A percentile compares a stretch with the other conserved stretches of the same genome.
Evolutionary conservation across 2,113 vertebrate species (phyloP).

Genomic region (Syngnathus floridae): DNA sequence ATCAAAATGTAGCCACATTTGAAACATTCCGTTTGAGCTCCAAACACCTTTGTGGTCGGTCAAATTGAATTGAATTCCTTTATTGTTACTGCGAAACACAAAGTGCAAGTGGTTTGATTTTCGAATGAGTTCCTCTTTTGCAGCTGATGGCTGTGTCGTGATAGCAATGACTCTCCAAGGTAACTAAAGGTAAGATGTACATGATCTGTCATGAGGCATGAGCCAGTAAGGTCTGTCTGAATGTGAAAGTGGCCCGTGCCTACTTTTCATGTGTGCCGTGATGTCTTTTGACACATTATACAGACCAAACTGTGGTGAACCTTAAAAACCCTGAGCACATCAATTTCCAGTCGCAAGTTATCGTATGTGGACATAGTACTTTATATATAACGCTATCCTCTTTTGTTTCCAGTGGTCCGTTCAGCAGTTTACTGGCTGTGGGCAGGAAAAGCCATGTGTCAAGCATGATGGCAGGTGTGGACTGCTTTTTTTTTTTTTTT

Average conservation of each 20-base stretch:
- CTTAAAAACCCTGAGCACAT: constrained; percentile 27
- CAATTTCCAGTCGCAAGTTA: neutral
- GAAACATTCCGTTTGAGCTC: neutral
- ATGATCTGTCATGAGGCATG: too few relatives aligned
- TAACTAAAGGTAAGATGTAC: neutral
- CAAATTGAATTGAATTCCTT: too few relatives aligned
- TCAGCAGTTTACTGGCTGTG: neutral
- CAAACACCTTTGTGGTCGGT: neutral
- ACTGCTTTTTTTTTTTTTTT: too few relatives aligned
- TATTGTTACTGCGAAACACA: neutral
- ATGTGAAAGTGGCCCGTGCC: too few relatives aligned
- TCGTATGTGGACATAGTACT: fast-evolving
- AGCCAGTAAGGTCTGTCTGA: too few relatives aligned
- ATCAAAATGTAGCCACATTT: neutral
- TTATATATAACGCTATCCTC: neutral
- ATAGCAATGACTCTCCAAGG: neutral
- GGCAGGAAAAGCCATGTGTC: neutral
- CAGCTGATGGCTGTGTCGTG: neutral
- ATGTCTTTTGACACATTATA: constrained; percentile 58
- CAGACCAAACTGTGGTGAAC: constrained; percentile 46
- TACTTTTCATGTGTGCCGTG: constrained; percentile 9
- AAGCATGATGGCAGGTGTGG: neutral
- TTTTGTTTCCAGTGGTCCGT: constrained; percentile 5
- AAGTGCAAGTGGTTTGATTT: neutral
- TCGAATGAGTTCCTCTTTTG: too few relatives aligned